Evolutionary conservation across 2,888 invertebrate species (phyloP).

Genomic region (Oxystoma pomonae): DNA sequence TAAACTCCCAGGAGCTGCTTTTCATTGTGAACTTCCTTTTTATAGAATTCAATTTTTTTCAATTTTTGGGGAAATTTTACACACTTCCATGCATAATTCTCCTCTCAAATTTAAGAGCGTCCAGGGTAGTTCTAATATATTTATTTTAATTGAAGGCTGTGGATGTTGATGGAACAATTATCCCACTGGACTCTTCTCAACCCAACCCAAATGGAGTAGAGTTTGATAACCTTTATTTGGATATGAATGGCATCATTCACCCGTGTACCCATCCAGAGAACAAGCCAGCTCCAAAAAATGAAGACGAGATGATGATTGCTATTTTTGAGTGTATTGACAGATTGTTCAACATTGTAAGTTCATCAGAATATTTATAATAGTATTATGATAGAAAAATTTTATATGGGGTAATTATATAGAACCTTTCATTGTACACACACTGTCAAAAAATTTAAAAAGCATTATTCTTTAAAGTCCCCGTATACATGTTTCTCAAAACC

Average conservation of each 20-base stretch:
- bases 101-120: slow-evolving; percentile 1
- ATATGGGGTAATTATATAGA: no score
- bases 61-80: neutral
- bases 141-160: slow-evolving; percentile 55
- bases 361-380: no score
- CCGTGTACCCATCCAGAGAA: slow-evolving; percentile 99
- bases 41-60: neutral
- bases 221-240: slow-evolving; percentile 82
- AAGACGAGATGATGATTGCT: slow-evolving; percentile 99
- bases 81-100: slow-evolving; percentile 5
- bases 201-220: slow-evolving; percentile 96
- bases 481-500: no score
- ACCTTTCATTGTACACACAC: no score
- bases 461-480: no score
- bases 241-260: slow-evolving; percentile 90
- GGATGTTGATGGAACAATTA: slow-evolving; percentile 69
- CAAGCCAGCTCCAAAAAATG: slow-evolving; percentile 94
- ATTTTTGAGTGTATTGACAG: slow-evolving; percentile 99
- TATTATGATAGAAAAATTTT: no score
- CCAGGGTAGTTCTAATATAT: slow-evolving; percentile 1
- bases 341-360: slow-evolving; percentile 77
- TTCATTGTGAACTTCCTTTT: no score
- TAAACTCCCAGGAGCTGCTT: no score
- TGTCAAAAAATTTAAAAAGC: no score
- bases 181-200: slow-evolving; percentile 75